Evolutionary conservation across 2,113 vertebrate genomes (phyloP).

Genomic region (Perca schrenkii): DNA sequence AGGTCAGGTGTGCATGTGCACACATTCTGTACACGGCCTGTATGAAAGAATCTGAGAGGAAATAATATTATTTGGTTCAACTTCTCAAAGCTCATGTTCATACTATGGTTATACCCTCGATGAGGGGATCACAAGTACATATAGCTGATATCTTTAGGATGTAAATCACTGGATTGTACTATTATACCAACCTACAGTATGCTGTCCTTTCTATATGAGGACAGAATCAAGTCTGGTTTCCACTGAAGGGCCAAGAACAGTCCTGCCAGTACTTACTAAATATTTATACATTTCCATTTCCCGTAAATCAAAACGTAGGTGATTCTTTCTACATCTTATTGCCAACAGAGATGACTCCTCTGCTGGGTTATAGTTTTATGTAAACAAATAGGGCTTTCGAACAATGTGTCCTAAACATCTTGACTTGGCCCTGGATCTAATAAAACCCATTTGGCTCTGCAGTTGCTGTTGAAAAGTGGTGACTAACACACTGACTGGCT

Average conservation of each 20-base stretch:
- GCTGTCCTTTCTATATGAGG: slow-evolving; percentile 30
- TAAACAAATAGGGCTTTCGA: slow-evolving; percentile 73
- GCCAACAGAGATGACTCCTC: slow-evolving; percentile 71
- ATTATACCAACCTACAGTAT: slow-evolving; percentile 10
- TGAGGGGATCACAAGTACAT: not conserved
- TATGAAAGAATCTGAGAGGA: not conserved
- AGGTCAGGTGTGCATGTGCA: slow-evolving; percentile 4
- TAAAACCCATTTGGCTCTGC: slow-evolving; percentile 42
- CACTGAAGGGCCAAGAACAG: slow-evolving; percentile 36
- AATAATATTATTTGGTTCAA: not conserved
- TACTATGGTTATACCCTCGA: no score
- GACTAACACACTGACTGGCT: slow-evolving; percentile 64
- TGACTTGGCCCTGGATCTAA: slow-evolving; percentile 41
- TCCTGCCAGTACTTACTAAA: slow-evolving; percentile 69
- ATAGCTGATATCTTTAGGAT: not conserved
- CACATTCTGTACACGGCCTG: not conserved
- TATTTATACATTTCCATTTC: slow-evolving; percentile 74
- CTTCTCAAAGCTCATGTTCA: no score
- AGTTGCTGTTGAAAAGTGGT: slow-evolving; percentile 38
- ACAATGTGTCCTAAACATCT: slow-evolving; percentile 62
- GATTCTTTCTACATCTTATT: slow-evolving; percentile 61
- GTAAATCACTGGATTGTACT: not conserved
- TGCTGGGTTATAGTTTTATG: slow-evolving; percentile 47
- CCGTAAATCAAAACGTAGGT: slow-evolving; percentile 70
- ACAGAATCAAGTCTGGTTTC: slow-evolving; percentile 37